phyloP scores from a whole-genome alignment of 2,797 vertebrate species.

The Gambelia wislizenii region DNA sequence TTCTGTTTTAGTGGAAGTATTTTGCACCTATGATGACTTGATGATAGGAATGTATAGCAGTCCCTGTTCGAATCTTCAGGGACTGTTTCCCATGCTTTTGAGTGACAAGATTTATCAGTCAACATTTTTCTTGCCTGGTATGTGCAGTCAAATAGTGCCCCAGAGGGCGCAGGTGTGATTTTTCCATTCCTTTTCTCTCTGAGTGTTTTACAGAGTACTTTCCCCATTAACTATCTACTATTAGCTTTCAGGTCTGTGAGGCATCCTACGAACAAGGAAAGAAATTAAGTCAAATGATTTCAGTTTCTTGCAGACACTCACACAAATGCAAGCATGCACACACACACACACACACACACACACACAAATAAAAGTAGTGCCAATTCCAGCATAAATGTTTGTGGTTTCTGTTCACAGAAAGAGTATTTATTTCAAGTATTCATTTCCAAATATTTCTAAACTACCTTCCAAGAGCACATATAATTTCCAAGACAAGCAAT shows the following conservation, averaged over 20 bases:
- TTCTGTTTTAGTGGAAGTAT: slow-evolving; percentile 13
- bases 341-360: too few relatives aligned
- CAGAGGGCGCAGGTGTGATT: slow-evolving; percentile 47
- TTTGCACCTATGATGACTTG: slow-evolving; percentile 26
- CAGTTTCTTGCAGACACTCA: slow-evolving; percentile 8
- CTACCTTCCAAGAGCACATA: neutral
- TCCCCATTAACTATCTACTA: neutral
- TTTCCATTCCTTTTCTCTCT: slow-evolving; percentile 19
- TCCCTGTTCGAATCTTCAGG: slow-evolving; percentile 4
- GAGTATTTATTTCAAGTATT: neutral
- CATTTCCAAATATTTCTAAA: neutral
- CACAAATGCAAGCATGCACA: neutral
- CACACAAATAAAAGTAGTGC: too few relatives aligned
- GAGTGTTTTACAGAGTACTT: neutral
- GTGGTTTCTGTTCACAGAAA: neutral
- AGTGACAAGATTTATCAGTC: slow-evolving; percentile 30
- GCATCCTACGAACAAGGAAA: slow-evolving; percentile 29
- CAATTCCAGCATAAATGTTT: neutral
- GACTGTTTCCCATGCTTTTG: neutral
- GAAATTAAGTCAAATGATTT: slow-evolving; percentile 39
- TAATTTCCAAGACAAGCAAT: neutral
- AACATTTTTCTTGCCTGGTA: slow-evolving; percentile 22
- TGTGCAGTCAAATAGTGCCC: slow-evolving; percentile 32
- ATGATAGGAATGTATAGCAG: slow-evolving; percentile 14
- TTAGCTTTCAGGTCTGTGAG: slow-evolving; percentile 40